Conservation (phyloP, 2,797 vertebrate species). For the Parotocinclus haroldoi region DNA sequence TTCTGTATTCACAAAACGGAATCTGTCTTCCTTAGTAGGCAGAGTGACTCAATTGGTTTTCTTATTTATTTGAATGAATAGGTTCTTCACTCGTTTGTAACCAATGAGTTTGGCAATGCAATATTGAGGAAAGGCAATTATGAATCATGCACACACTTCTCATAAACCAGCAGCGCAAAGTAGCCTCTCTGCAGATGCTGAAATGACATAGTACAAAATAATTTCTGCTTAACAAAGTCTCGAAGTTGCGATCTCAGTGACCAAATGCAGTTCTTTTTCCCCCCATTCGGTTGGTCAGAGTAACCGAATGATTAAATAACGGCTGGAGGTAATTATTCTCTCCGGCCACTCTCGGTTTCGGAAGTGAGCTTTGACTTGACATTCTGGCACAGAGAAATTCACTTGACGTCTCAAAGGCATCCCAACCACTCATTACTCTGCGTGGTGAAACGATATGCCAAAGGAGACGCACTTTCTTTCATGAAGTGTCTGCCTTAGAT, state of each 20-base stretch:
- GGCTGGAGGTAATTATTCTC: constrained; percentile 1
- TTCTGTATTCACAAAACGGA: constrained; percentile 31
- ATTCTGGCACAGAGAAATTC: constrained; percentile 6
- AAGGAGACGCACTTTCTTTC: constrained; percentile 25
- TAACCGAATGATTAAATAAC: not conserved
- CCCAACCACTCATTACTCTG: constrained; percentile 16
- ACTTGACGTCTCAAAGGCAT: not conserved
- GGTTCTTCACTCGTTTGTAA: constrained; percentile 36
- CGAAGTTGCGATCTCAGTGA: not conserved
- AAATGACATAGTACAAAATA: constrained; percentile 10
- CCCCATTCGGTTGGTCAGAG: not conserved
- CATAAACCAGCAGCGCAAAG: constrained; percentile 7
- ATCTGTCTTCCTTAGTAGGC: constrained; percentile 28
- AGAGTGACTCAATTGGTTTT: constrained; percentile 32
- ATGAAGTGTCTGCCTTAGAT: constrained; percentile 20
- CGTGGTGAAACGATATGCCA: constrained; percentile 3
- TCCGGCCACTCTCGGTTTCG: not conserved
- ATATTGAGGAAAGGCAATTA: constrained; percentile 30
- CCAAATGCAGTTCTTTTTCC: not conserved
- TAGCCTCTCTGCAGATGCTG: not conserved
- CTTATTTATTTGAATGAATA: constrained; percentile 38
- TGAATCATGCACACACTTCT: constrained; percentile 7
- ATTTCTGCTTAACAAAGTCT: constrained; percentile 11
- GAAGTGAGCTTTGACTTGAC: not conserved
- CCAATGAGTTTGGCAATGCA: constrained; percentile 31